Evolutionary conservation across 2,113 vertebrate genomes (phyloP).

Genomic region (Epinephelus moara): DNA sequence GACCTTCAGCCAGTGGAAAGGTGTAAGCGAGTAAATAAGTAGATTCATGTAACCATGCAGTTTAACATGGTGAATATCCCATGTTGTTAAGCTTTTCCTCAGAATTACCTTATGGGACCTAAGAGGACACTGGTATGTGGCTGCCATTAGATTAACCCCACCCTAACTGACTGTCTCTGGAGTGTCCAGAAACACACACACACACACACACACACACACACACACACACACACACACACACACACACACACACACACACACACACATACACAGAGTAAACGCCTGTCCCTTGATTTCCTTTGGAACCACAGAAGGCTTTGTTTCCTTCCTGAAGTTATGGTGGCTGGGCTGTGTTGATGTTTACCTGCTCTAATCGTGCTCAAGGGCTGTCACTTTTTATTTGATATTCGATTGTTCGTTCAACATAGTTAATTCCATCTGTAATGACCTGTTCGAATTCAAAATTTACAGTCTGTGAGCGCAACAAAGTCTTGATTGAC

Average conservation of each 20-base stretch:
- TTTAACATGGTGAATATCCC: background rate
- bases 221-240: constrained; percentile 11
- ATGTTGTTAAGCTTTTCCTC: constrained; percentile 17
- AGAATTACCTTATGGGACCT: constrained; percentile 53
- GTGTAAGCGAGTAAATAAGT: constrained; percentile 31
- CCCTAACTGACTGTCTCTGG: constrained; percentile 68
- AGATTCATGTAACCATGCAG: constrained; percentile 28
- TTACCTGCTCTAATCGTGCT: constrained; percentile 17
- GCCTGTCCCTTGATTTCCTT: constrained; percentile 58
- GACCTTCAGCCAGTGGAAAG: constrained; percentile 48
- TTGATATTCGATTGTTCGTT: too few relatives aligned
- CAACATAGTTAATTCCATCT: too few relatives aligned
- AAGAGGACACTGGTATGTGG: constrained; percentile 63
- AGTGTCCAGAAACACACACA: constrained; percentile 55
- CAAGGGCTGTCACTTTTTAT: too few relatives aligned
- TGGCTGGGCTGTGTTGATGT: constrained; percentile 34
- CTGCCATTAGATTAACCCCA: constrained; percentile 57
- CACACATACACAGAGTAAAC: constrained; percentile 19
- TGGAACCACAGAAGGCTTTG: constrained; percentile 44
- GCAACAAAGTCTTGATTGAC: too few relatives aligned
- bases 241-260: constrained; percentile 28
- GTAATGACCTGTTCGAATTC: too few relatives aligned
- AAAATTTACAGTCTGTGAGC: too few relatives aligned
- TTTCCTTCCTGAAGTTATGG: constrained; percentile 63
- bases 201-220: constrained; percentile 24